Percentiles rank a stretch among this genome's conserved stretches.
These are phyloP conservation scores for Felis chaus DNA, from an alignment of 2,113 vertebrate genomes.

Conservation along the genomic window DNA sequence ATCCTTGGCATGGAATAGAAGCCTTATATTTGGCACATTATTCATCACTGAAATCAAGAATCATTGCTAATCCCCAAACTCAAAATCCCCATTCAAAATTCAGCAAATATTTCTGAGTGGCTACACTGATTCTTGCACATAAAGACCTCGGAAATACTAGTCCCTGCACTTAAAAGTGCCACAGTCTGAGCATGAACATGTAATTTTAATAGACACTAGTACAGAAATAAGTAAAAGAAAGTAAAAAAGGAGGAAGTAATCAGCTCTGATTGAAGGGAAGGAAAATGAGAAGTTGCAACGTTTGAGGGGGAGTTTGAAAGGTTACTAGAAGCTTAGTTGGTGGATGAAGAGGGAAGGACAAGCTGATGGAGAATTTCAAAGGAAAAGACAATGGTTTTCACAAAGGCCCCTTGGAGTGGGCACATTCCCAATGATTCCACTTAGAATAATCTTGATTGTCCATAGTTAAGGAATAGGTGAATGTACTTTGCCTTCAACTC, in stretches of 20 bases:
- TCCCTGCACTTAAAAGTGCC: neutral
- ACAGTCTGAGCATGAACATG: neutral
- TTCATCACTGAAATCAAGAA: neutral
- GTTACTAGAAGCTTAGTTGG: neutral
- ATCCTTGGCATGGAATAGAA: neutral
- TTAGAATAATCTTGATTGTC: neutral
- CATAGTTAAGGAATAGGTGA: neutral
- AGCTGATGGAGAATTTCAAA: neutral
- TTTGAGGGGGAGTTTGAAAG: neutral
- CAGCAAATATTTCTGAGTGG: neutral
- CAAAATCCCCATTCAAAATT: neutral
- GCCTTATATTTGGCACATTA: neutral
- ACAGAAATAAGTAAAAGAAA: neutral
- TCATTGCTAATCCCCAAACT: neutral
- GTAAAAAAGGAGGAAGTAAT: neutral
- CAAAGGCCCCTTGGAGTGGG: neutral
- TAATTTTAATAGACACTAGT: neutral
- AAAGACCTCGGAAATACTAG: neutral
- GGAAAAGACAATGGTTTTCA: neutral
- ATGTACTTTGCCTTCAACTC: neutral
- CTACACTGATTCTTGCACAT: neutral
- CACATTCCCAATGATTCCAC: neutral
- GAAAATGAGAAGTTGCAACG: neutral
- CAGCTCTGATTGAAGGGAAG: neutral
- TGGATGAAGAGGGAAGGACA: neutral